Conservation (phyloP, 2,888 invertebrate species). For the Acrobasis consociella region DNA sequence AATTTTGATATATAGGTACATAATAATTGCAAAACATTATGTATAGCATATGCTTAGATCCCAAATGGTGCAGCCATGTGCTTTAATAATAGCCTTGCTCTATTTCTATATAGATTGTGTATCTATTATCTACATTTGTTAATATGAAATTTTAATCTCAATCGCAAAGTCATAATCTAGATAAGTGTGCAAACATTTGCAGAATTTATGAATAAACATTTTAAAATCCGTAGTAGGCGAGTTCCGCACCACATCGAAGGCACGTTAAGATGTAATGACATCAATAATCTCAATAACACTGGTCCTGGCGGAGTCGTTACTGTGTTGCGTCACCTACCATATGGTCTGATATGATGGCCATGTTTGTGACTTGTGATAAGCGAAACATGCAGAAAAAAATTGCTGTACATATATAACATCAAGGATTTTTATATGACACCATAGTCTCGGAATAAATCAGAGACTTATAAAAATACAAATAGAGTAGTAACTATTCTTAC, state of each 20-base stretch:
- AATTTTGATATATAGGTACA: too few species aligned
- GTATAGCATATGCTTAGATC: too few species aligned
- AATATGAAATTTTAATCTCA: too few species aligned
- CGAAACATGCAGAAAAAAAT: conserved; percentile 10
- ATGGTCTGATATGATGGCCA: conserved; percentile 34
- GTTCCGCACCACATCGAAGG: neutral
- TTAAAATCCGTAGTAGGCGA: neutral
- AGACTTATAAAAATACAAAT: too few species aligned
- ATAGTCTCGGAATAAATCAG: too few species aligned
- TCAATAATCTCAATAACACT: conserved; percentile 40
- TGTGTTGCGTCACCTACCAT: conserved; percentile 47
- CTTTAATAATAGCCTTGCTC: neutral
- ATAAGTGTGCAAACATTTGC: neutral
- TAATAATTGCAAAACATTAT: too few species aligned
- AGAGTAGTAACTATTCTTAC: too few species aligned
- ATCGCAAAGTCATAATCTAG: too few species aligned
- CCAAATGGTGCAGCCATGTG: too few species aligned
- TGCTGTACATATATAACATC: neutral
- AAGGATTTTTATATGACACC: too few species aligned
- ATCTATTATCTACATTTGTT: too few species aligned
- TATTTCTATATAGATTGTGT: too few species aligned
- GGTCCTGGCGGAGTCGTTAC: conserved; percentile 43
- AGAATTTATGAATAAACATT: neutral
- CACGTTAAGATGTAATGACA: conserved; percentile 33
- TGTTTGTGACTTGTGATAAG: conserved; percentile 12